These are phyloP conservation scores for Ctenopoma multispine DNA, from an alignment of 2,797 vertebrate genomes.

Conservation along the genomic window DNA sequence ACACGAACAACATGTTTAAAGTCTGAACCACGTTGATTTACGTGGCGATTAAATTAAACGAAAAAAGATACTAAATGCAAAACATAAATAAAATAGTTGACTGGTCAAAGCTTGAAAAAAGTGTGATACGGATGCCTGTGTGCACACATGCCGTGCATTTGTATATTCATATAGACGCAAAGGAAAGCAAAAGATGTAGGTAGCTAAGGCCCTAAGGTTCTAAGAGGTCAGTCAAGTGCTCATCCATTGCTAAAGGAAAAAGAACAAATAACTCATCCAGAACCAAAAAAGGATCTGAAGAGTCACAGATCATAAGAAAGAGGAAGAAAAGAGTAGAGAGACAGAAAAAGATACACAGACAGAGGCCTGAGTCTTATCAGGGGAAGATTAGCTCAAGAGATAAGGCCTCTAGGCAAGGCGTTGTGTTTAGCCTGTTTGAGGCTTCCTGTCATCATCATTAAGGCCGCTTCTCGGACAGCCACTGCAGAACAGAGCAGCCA, in stretches of 20 bases:
- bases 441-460: slow-evolving; percentile 85
- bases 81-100: slow-evolving; percentile 12
- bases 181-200: slow-evolving; percentile 15
- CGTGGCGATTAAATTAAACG: slow-evolving; percentile 9
- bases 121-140: background rate
- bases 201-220: slow-evolving; percentile 42
- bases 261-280: slow-evolving; percentile 52
- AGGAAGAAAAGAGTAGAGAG: slow-evolving; percentile 60
- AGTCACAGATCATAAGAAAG: slow-evolving; percentile 54
- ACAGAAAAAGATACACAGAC: slow-evolving; percentile 66
- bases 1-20: slow-evolving; percentile 9
- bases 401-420: slow-evolving; percentile 77
- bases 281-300: slow-evolving; percentile 52
- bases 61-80: slow-evolving; percentile 18
- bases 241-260: slow-evolving; percentile 29
- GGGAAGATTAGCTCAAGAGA: slow-evolving; percentile 72
- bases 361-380: slow-evolving; percentile 76
- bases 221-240: slow-evolving; percentile 53
- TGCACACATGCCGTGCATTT: background rate
- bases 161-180: slow-evolving; percentile 6
- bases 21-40: slow-evolving; percentile 1
- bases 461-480: slow-evolving; percentile 67
- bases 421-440: slow-evolving; percentile 75
- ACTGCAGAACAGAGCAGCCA: slow-evolving; percentile 73
- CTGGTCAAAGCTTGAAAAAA: background rate